Conservation (phyloP, 2,113 vertebrate genomes). For the Mormyrus iriodes region DNA sequence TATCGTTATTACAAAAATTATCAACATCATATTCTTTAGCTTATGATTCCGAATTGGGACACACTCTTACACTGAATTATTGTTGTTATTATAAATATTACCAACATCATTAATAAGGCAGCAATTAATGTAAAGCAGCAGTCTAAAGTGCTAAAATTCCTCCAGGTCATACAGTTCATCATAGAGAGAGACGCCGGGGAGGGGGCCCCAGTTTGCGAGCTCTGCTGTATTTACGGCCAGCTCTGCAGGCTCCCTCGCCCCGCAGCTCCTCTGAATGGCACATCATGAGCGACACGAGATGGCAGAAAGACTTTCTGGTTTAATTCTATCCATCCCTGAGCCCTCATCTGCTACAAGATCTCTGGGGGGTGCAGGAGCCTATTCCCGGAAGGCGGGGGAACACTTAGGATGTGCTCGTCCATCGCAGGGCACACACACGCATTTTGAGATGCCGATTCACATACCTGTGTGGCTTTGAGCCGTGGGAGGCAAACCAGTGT, state of each 20-base stretch:
- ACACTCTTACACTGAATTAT: not conserved
- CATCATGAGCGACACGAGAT: not conserved
- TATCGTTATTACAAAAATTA: not conserved
- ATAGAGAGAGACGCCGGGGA: not conserved
- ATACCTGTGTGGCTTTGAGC: not conserved
- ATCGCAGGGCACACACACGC: not conserved
- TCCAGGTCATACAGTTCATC: not conserved
- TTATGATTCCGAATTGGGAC: not conserved
- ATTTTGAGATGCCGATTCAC: not conserved
- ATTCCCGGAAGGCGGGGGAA: not conserved
- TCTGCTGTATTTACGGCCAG: not conserved
- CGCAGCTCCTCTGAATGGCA: not conserved
- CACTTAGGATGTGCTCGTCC: not conserved
- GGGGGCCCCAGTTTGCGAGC: not conserved
- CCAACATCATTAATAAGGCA: not conserved
- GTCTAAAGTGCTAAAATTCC: not conserved
- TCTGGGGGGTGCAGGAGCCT: not conserved
- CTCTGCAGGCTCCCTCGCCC: not conserved
- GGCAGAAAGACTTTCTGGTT: not conserved
- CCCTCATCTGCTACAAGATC: not conserved
- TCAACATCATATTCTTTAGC: not conserved
- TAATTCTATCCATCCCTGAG: not conserved
- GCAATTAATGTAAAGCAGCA: not conserved
- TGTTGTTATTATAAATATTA: slow-evolving; percentile 6
- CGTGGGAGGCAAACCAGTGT: not conserved